These are phyloP conservation scores for Eleutherodactylus coqui DNA, from an alignment of 2,797 vertebrate genomes.

Conservation along the genomic window DNA sequence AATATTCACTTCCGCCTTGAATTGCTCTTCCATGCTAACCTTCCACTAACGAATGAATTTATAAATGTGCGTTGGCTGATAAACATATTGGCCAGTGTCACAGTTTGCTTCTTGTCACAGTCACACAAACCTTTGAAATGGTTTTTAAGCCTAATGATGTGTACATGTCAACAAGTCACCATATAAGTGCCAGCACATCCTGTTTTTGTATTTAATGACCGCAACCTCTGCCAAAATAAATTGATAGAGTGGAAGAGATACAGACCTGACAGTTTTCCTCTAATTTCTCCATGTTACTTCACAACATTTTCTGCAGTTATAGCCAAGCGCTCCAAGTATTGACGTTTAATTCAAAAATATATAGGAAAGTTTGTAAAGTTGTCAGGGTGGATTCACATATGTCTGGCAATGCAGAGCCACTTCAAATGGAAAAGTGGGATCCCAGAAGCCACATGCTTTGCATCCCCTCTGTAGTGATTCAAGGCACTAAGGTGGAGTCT, in stretches of 20 bases:
- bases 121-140: not conserved
- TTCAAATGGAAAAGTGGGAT: no score
- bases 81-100: slow-evolving; percentile 53
- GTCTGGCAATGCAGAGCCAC: no score
- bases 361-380: no score
- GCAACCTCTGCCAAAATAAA: slow-evolving; percentile 27
- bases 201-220: slow-evolving; percentile 6
- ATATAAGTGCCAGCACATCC: slow-evolving; percentile 7
- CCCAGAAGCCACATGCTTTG: no score
- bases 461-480: no score
- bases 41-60: slow-evolving; percentile 51
- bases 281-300: not conserved
- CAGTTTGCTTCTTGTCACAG: not conserved
- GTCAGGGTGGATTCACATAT: no score
- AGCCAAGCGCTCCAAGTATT: not conserved
- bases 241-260: slow-evolving; percentile 30
- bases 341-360: not conserved
- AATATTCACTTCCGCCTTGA: slow-evolving; percentile 67
- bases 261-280: not conserved
- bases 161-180: slow-evolving; percentile 25
- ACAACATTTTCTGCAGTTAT: not conserved
- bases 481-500: no score
- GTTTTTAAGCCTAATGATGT: slow-evolving; percentile 8
- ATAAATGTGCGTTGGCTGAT: slow-evolving; percentile 22
- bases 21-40: slow-evolving; percentile 63